A percentile compares a stretch with the other conserved stretches of the same genome.
Evolutionary conservation across 2,113 vertebrate species (phyloP).

Genomic region (Syngnathus typhle): DNA sequence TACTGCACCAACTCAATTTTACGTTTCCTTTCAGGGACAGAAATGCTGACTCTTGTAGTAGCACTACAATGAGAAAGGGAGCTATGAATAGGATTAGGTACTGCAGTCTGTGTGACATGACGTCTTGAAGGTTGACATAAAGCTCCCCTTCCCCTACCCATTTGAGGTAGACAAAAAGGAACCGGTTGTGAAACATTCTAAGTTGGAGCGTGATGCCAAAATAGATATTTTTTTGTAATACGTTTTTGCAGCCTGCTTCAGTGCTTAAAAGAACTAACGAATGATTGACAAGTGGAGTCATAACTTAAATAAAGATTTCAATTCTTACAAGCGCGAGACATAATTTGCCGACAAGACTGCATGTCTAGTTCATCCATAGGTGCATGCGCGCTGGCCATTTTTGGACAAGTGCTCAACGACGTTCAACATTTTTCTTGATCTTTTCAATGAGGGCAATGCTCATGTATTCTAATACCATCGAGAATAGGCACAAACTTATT

Average conservation of each 20-base stretch:
- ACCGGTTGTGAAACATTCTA: slow-evolving; percentile 25
- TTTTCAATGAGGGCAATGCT: slow-evolving; percentile 1
- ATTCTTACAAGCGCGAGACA: slow-evolving; percentile 12
- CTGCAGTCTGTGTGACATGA: slow-evolving; percentile 19
- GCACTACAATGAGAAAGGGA: slow-evolving; percentile 19
- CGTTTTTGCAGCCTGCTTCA: slow-evolving; percentile 31
- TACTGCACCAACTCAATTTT: slow-evolving; percentile 61
- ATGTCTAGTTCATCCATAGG: too few species aligned
- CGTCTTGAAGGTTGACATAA: slow-evolving; percentile 35
- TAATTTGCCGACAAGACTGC: neutral
- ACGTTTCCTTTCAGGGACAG: slow-evolving; percentile 33
- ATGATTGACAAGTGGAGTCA: slow-evolving; percentile 13
- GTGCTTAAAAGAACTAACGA: slow-evolving; percentile 29
- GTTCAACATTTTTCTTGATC: neutral
- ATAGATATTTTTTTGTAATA: neutral
- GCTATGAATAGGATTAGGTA: slow-evolving; percentile 6
- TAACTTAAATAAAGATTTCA: slow-evolving; percentile 38
- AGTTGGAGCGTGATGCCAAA: too few species aligned
- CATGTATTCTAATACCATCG: neutral
- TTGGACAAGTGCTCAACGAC: too few species aligned
- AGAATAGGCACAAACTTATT: too few species aligned
- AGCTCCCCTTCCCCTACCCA: slow-evolving; percentile 57
- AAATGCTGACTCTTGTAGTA: slow-evolving; percentile 43
- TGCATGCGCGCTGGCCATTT: too few species aligned
- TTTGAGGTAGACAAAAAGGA: slow-evolving; percentile 61